Evolutionary conservation across 1,140 invertebrate species (phyloP), one percentile per base, ranked within the genome.

Genomic region (Lasioglossum albipes): DNA sequence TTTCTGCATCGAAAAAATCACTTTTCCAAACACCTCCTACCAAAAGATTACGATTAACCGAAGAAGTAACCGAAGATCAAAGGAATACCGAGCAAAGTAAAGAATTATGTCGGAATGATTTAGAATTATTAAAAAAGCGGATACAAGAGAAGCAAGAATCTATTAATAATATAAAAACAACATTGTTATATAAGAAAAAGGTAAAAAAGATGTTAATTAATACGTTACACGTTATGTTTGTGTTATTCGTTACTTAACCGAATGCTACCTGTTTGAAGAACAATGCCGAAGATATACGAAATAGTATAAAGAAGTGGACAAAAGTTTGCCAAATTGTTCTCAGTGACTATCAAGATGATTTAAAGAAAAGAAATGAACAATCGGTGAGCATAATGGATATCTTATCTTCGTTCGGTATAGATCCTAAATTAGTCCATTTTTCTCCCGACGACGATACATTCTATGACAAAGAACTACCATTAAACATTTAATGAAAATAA

Each of bases 251-350:
- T 36, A 42, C 20, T 41, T 72, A 49, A 42, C 22, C 22, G 2
- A 20, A n/a, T 94, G 92, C 41, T 87, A 93, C 79, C 95, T 95
- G 0, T 94, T 94, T 45, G 96, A 95, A 90, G 96, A 97, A 94
- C 95, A 96, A 49, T 94, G 95, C 22, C 96, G 97, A 42, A 97
- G 96, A 62, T 27, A 31, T 84, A 41, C 54, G 72, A 69, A 42
- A 10, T 22, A 73, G 41, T n/a, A 84, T 79, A 36, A 57, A 68
- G n/a, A 79, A 75, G n/a, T 82, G 73, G 75, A 75, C 22, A 57
- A 12, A 45, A 18, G 54, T 27, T 42, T 84, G 76, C 13, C 77
- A 86, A 70, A 64, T 20, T 49, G 72, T 16, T 4, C 22, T 79
- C 12, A 20, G 52, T 16, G 59, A 62, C 16, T 73, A 77, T 54